These are phyloP conservation scores for Lepidochitona cinerea DNA, from an alignment of 2,888 invertebrate genomes.

Conservation along the genomic window DNA sequence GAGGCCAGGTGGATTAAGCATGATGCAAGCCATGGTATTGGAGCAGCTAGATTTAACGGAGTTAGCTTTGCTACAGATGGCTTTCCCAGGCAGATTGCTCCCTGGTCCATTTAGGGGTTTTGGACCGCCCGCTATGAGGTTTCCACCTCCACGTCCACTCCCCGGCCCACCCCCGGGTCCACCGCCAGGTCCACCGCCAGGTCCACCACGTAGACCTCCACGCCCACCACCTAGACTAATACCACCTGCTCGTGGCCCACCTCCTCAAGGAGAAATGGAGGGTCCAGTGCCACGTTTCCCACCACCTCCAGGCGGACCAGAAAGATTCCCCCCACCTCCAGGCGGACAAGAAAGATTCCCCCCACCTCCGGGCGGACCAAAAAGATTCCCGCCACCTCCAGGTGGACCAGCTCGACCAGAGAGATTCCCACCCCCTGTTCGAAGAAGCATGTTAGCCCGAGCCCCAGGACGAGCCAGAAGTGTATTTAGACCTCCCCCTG, in stretches of 20 bases:
- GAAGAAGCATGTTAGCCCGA: background rate
- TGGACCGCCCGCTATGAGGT: background rate
- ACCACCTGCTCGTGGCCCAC: background rate
- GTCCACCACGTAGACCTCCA: background rate
- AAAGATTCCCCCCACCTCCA: background rate
- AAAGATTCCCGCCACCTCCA: background rate
- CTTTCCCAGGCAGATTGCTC: background rate
- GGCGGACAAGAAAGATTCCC: no score
- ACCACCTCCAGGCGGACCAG: background rate
- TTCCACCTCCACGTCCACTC: background rate
- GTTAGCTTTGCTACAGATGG: background rate
- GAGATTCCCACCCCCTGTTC: background rate
- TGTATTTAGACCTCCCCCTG: background rate
- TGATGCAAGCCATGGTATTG: background rate
- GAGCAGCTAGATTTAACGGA: background rate
- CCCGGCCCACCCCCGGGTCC: background rate
- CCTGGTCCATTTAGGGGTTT: background rate
- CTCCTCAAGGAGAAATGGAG: no score
- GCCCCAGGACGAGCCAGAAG: background rate
- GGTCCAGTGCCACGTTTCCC: background rate
- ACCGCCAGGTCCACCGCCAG: background rate
- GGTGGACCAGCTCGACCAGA: background rate
- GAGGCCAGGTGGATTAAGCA: background rate
- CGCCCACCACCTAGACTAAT: background rate
- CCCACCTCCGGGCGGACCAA: background rate